phyloP scores from a whole-genome alignment of 2,797 vertebrate species.

The Lophius americanus region DNA sequence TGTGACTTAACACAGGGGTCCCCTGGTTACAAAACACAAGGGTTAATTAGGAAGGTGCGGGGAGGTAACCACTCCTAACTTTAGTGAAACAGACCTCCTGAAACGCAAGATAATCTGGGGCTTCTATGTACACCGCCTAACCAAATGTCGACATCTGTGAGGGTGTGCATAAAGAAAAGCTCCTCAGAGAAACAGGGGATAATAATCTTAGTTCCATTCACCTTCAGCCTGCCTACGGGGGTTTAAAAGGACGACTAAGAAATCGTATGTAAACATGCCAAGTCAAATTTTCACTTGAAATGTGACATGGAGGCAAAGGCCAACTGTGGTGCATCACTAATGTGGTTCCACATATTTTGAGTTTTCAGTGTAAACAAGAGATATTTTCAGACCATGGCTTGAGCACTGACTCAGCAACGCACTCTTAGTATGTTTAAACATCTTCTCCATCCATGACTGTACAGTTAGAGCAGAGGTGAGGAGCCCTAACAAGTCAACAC shows the following conservation, averaged over 20 bases:
- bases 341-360: constrained; percentile 63
- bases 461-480: constrained; percentile 64
- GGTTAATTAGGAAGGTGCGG: constrained; percentile 60
- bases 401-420: constrained; percentile 55
- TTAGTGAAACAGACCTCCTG: constrained; percentile 78
- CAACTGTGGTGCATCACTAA: constrained; percentile 72
- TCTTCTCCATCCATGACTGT: constrained; percentile 47
- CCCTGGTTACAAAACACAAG: constrained; percentile 49
- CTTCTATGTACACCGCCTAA: constrained; percentile 81
- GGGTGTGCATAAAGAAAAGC: constrained; percentile 82
- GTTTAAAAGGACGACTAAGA: constrained; percentile 80
- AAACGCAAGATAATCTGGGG: constrained; percentile 78
- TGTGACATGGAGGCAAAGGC: constrained; percentile 78
- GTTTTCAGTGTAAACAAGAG: constrained; percentile 74
- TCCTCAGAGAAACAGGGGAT: constrained; percentile 79
- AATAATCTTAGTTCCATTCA: constrained; percentile 83
- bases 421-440: constrained; percentile 56
- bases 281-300: constrained; percentile 80
- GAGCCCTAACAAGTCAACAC: constrained; percentile 59
- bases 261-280: constrained; percentile 83
- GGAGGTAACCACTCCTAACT: constrained; percentile 77
- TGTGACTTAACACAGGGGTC: constrained; percentile 48
- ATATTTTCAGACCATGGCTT: constrained; percentile 65
- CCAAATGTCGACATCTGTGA: constrained; percentile 85
- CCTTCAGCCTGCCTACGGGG: constrained; percentile 79